Base-by-base conservation (phyloP, 2,888 invertebrate genomes). In the Pinctada fucata region DNA sequence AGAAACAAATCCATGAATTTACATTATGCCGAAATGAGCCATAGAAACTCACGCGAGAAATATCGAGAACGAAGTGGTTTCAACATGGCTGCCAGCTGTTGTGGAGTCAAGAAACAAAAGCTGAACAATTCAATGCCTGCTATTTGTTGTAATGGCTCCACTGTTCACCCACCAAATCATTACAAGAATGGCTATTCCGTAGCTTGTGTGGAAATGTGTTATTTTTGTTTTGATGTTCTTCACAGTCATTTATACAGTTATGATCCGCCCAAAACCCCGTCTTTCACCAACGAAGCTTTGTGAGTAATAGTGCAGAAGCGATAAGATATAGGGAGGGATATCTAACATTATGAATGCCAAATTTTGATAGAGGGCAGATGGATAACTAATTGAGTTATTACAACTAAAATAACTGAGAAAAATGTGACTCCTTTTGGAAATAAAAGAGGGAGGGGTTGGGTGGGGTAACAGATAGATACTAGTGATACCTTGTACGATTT, bases 191-290 rank as follows among this genome's bases (percentile, higher is more conserved):
- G 90, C 75, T 88, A 90, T 80, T 87, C 89, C 4, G 90, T 91
- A 68, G 88, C 91, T 63, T 84, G 88, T 79, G 86, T 91, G 64
- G 98, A 99, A 93, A 99, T 99, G 99, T 98, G 98, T 93, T 97
- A 96, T 94, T 99, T 97, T 94, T 99, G 99, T 95, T 99, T 99
- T 94, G 99, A 99, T 94, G 98, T 99, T 89, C 95, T 99, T 86
- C 96, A 98, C 93, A 95, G 96, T 93, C 97, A 98, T 94, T 95
- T 99, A 91, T 96, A 98, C 94, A 97, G 96, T 93, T 95, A 97
- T 93, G 97, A 98, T 88, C 96, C 97, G 88, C 99, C 99, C 87
- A 96, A 96, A 93, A 95, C 86, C 75, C 98, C 90, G 95, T 95
- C 93, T 80, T 99, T 99, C 93, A 96, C 97, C 91, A 98, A 98